These are phyloP conservation scores for Cynopterus brachyotis DNA, from an alignment of 2,113 vertebrate genomes.

Conservation along the genomic window DNA sequence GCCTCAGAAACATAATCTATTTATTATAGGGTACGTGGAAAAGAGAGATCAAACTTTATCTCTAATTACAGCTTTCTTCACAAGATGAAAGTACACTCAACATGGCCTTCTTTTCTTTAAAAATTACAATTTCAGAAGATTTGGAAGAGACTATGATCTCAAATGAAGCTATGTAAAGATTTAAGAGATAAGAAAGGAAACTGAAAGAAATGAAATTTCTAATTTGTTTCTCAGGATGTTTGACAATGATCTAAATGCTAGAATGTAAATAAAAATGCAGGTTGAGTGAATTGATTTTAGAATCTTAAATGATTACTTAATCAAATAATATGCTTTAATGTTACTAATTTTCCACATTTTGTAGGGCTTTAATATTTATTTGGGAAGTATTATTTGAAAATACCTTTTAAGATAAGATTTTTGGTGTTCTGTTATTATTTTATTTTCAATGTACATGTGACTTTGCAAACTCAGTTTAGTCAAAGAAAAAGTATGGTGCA, in stretches of 20 bases:
- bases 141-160: background rate
- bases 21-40: background rate
- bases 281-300: background rate
- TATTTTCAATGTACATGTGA: background rate
- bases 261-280: background rate
- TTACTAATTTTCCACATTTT: background rate
- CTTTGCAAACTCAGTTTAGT: background rate
- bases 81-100: background rate
- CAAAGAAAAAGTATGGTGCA: background rate
- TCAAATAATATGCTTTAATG: background rate
- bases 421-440: background rate
- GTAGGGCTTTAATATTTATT: background rate
- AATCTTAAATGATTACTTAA: background rate
- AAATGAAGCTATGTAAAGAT: background rate
- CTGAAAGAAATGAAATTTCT: background rate
- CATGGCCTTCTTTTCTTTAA: background rate
- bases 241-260: background rate
- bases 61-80: conserved; percentile 13
- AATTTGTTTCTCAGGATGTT: background rate
- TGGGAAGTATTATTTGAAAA: background rate
- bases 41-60: background rate
- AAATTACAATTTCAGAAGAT: background rate
- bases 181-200: background rate
- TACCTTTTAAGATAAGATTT: background rate
- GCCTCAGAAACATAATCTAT: background rate